Percentiles rank a stretch among this genome's conserved stretches.
phyloP scores from a whole-genome alignment of 2,888 invertebrate species.

The Thereva nobilitata region DNA sequence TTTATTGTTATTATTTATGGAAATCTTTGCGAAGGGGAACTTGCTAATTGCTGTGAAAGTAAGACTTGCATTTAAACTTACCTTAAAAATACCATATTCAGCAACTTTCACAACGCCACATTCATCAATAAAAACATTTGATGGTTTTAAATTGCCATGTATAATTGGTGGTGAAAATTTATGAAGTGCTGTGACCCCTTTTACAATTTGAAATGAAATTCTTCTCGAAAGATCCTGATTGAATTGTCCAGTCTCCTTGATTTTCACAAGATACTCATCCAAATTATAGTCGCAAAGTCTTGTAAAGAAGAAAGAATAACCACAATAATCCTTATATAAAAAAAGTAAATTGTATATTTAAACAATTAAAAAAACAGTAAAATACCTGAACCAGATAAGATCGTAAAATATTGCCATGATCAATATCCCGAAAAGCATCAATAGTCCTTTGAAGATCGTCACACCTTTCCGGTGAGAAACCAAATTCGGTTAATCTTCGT shows the following conservation, averaged over 20 bases:
- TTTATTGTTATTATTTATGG: too few relatives aligned
- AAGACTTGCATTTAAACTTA: slow-evolving; percentile 40
- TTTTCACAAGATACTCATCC: slow-evolving; percentile 52
- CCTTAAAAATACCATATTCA: slow-evolving; percentile 58
- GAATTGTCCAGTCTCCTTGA: slow-evolving; percentile 32
- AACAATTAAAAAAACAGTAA: not conserved
- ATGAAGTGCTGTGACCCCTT: slow-evolving; percentile 54
- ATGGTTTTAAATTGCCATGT: slow-evolving; percentile 59
- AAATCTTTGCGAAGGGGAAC: too few relatives aligned
- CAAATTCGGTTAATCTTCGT: slow-evolving; percentile 42
- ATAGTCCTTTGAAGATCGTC: slow-evolving; percentile 42
- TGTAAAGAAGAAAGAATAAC: slow-evolving; percentile 50
- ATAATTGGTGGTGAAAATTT: slow-evolving; percentile 51
- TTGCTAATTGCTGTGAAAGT: not conserved
- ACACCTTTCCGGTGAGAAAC: slow-evolving; percentile 30
- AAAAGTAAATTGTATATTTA: slow-evolving; percentile 43
- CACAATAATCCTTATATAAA: slow-evolving; percentile 32
- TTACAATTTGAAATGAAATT: slow-evolving; percentile 43
- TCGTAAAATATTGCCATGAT: slow-evolving; percentile 31
- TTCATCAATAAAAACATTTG: slow-evolving; percentile 56
- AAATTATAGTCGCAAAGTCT: slow-evolving; percentile 57
- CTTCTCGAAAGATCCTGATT: slow-evolving; percentile 20
- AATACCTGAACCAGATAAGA: slow-evolving; percentile 18
- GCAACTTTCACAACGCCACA: slow-evolving; percentile 54
- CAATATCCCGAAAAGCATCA: slow-evolving; percentile 29